Evolutionary conservation across 2,113 vertebrate species (phyloP).

Genomic region (Heterotilapia buettikoferi): DNA sequence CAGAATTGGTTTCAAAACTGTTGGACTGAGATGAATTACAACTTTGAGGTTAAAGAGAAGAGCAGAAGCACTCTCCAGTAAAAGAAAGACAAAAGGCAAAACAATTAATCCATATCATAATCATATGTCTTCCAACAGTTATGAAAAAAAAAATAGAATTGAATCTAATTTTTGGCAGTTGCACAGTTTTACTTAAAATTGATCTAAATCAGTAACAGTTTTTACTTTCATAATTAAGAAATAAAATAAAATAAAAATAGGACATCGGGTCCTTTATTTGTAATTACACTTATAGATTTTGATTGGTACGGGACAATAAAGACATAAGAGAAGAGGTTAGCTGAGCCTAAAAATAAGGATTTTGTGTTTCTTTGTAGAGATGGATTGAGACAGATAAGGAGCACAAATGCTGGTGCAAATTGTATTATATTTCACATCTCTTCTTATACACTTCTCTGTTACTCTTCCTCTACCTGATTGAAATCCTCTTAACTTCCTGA

Average conservation of each 20-base stretch:
- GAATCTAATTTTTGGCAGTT: background rate
- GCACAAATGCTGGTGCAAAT: background rate
- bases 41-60: background rate
- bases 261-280: background rate
- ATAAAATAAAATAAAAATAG: background rate
- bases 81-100: background rate
- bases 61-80: background rate
- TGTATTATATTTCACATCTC: background rate
- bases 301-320: background rate
- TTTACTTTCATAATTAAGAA: background rate
- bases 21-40: background rate
- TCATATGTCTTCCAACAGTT: background rate
- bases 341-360: background rate
- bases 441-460: background rate
- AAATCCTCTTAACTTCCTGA: background rate
- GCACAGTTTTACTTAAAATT: background rate
- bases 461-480: background rate
- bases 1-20: background rate
- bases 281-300: background rate
- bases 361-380: background rate
- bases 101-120: background rate
- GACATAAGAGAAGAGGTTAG: background rate
- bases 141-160: background rate
- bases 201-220: background rate
- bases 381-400: background rate